Conservation (phyloP, 2,113 vertebrate genomes). For the Dipodomys stephensi region DNA sequence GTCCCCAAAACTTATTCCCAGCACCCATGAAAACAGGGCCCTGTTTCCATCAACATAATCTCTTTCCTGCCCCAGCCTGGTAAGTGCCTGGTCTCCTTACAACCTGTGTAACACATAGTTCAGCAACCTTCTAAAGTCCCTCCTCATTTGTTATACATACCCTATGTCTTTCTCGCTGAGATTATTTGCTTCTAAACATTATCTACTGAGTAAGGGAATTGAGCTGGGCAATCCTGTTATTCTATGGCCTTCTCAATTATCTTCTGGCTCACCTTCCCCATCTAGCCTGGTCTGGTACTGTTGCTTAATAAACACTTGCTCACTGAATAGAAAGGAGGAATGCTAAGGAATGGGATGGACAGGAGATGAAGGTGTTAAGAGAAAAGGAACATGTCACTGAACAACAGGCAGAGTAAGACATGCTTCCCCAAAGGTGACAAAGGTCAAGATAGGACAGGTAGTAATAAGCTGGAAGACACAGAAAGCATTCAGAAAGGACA, state of each 20-base stretch:
- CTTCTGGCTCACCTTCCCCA: not conserved
- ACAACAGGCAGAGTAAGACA: not conserved
- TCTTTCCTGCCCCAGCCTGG: not conserved
- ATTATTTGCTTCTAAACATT: not conserved
- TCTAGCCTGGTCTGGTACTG: not conserved
- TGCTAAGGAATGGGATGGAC: not conserved
- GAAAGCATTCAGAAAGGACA: not conserved
- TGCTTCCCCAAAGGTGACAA: not conserved
- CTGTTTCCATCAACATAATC: not conserved
- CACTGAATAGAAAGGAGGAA: not conserved
- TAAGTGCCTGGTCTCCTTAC: not conserved
- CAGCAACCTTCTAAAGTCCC: not conserved
- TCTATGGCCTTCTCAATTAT: not conserved
- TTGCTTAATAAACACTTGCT: not conserved
- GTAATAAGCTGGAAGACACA: not conserved
- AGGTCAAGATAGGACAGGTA: accelerated
- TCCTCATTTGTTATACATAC: not conserved
- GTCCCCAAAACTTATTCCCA: not conserved
- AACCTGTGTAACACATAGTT: not conserved
- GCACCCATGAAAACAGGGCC: not conserved
- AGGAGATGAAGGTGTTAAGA: not conserved
- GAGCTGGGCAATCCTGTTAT: not conserved
- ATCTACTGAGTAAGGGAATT: not conserved
- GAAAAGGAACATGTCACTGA: not conserved
- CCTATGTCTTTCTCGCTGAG: not conserved